Base-by-base conservation (phyloP, 2,888 invertebrate species). In the Himalopsyche tibetana region DNA sequence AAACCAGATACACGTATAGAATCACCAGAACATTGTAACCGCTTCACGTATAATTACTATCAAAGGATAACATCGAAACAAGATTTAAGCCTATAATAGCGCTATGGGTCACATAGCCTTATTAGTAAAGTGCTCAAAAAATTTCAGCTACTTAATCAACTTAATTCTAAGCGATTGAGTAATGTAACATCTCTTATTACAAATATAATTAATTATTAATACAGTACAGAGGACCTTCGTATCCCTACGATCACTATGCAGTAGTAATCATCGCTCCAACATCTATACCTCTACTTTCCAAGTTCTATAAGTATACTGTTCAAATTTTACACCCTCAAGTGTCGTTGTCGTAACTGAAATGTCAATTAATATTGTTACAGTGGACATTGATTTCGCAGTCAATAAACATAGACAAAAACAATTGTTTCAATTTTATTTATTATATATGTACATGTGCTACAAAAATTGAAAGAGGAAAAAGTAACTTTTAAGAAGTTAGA, bases 101-200 rank as follows among this genome's bases (percentile, higher is more conserved):
- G 81, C 84, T 82, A 69, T 80, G 51, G 84, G 82, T 84, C 74
- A 85, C 84, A 86, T 82, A 69, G 81, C 82, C 80, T 84, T 82
- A 84, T 45, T 55, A 83, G 42, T 84, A 84, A 56, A 85, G 87
- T 87, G 87, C 87, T 87, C 82, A n/a, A 82, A 85, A 84, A 84
- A 84, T 86, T 86, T 85, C 83, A 82, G 83, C 87, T 87, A 87
- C 85, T 87, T 87, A 86, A 85, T 81, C 82, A 84, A 86, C 42
- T 84, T 86, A 45, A 28, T 36, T 42, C 84, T 82, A 84, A 84
- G 79, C 84, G 79, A 82, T 74, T 86, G 82, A 81, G 55, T 85
- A 38, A 56, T 86, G 38, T 83, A 86, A 80, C 69, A 81, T 86
- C 38, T 51, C 69, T 55, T 82, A 79, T 56, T 81, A 56, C 84